phyloP scores from a whole-genome alignment of 2,888 invertebrate genomes.

The Acleris laterana region DNA sequence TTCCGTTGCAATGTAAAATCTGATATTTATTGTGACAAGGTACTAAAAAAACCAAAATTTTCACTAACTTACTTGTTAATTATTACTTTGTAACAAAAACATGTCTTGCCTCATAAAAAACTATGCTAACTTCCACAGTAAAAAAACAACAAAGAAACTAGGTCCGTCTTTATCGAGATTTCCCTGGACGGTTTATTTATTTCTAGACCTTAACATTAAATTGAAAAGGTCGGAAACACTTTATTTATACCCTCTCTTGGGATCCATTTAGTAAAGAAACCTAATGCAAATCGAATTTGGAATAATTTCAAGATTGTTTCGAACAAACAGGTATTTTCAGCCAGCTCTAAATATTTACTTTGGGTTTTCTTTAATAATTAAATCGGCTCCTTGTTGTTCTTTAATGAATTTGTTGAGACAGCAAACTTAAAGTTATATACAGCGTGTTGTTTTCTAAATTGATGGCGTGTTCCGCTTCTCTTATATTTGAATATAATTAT shows the following conservation, averaged over 20 bases:
- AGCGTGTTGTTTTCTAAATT: no score
- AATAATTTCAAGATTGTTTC: conserved; percentile 22
- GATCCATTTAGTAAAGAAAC: conserved; percentile 8
- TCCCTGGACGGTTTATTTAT: conserved; percentile 8
- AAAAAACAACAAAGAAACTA: conserved; percentile 2
- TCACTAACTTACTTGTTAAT: no score
- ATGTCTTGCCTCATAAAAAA: background rate
- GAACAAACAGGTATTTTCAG: conserved; percentile 26
- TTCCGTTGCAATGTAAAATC: no score
- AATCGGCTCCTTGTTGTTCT: background rate
- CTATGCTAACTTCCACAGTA: background rate
- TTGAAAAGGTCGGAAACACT: conserved; percentile 2
- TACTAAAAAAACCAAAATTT: no score
- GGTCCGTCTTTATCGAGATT: conserved; percentile 1
- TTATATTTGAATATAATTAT: no score
- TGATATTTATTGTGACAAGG: no score
- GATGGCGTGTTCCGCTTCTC: no score
- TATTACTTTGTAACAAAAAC: no score
- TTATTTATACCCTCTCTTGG: background rate
- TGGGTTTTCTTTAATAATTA: conserved; percentile 13
- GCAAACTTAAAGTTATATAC: no score
- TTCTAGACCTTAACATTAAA: conserved; percentile 12
- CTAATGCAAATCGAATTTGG: conserved; percentile 27
- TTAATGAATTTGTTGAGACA: no score
- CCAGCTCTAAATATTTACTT: conserved; percentile 8